Evolutionary conservation across 2,113 vertebrate species (phyloP).

Genomic region (Sceloporus undulatus): DNA sequence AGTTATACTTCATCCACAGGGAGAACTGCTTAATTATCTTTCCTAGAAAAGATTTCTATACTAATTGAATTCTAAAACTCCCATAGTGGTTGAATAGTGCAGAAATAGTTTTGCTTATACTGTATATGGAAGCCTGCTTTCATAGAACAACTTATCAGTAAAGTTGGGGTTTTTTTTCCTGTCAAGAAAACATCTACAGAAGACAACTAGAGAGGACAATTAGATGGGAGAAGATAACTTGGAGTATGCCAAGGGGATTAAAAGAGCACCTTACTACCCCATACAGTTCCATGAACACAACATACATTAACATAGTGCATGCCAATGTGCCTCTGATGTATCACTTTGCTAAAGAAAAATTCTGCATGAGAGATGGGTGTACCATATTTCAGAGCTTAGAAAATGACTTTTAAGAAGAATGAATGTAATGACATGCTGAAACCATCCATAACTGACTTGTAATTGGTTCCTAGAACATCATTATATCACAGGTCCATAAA

Average conservation of each 20-base stretch:
- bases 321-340: not conserved
- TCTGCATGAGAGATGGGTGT: not conserved
- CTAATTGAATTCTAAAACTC: slow-evolving; percentile 19
- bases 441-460: not conserved
- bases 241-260: too few relatives aligned
- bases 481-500: not conserved
- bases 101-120: not conserved
- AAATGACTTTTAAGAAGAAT: not conserved
- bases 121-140: not conserved
- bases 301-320: not conserved
- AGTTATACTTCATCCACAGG: not conserved
- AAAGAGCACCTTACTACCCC: not conserved
- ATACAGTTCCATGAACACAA: not conserved
- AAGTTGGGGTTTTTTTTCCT: slow-evolving; percentile 8
- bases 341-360: not conserved
- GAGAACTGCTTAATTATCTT: not conserved
- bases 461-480: not conserved
- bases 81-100: not conserved
- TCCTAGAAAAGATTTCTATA: slow-evolving; percentile 2
- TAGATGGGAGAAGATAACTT: not conserved
- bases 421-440: not conserved
- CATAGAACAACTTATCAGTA: not conserved
- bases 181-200: not conserved
- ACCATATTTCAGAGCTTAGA: not conserved
- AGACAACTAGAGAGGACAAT: too few relatives aligned